These are phyloP conservation scores for Pollenia griseotomentosa DNA, from an alignment of 2,888 invertebrate species.

Conservation along the genomic window DNA sequence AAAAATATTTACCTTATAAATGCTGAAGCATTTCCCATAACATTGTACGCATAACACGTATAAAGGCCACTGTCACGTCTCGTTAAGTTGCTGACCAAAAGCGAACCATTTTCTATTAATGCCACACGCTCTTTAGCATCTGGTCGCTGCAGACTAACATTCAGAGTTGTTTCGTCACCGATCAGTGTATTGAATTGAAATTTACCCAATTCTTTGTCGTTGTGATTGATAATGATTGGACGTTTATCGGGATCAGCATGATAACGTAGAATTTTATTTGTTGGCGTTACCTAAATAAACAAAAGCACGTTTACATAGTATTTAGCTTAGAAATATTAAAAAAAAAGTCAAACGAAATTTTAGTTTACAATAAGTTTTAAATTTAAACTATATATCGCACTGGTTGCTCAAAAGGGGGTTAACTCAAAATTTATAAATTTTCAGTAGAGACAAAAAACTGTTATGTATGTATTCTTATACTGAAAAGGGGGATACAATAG, in stretches of 20 bases:
- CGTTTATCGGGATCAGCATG: conserved; percentile 88
- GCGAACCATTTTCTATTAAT: conserved; percentile 90
- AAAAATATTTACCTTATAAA: conserved; percentile 85
- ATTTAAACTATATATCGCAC: no score
- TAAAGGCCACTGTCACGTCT: conserved; percentile 94
- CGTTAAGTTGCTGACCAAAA: conserved; percentile 89
- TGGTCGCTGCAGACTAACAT: conserved; percentile 77
- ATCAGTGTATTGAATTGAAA: conserved; percentile 80
- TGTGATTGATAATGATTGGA: conserved; percentile 81
- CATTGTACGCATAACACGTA: conserved; percentile 93
- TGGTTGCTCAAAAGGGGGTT: no score
- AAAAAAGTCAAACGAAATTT: background rate
- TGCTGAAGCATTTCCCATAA: conserved; percentile 91
- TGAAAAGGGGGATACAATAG: no score
- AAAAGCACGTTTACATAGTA: background rate
- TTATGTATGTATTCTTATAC: no score
- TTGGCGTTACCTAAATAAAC: conserved; percentile 87
- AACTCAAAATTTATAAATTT: no score
- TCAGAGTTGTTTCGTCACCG: conserved; percentile 78
- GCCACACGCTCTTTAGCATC: conserved; percentile 78
- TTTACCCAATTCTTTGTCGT: conserved; percentile 79
- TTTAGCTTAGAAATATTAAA: background rate
- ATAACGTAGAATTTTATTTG: conserved; percentile 90
- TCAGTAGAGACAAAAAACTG: no score
- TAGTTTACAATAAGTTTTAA: background rate